Evolutionary conservation across 2,113 vertebrate species (phyloP).

Genomic region (Tetrax tetrax): DNA sequence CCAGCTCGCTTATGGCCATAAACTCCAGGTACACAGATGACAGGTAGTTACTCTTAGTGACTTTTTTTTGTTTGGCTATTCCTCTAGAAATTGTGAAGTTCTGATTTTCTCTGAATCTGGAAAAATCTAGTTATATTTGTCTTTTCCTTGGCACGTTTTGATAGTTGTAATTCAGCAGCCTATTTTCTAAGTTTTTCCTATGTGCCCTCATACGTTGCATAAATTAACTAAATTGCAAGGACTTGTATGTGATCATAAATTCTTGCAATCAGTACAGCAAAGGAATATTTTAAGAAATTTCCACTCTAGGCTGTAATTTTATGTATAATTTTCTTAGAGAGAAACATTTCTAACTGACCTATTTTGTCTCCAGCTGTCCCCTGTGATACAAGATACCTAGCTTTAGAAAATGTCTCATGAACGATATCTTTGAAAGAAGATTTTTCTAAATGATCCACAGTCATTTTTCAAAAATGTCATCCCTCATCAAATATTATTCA

Average conservation of each 20-base stretch:
- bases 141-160: background rate
- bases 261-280: background rate
- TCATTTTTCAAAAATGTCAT: background rate
- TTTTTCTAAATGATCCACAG: background rate
- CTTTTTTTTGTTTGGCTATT: background rate
- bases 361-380: background rate
- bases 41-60: background rate
- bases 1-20: background rate
- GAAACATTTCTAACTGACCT: background rate
- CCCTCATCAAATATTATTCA: background rate
- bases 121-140: background rate
- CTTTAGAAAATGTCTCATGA: background rate
- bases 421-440: background rate
- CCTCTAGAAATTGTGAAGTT: background rate
- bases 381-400: background rate
- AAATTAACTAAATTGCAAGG: constrained; percentile 2
- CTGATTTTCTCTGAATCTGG: background rate
- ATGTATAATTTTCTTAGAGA: background rate
- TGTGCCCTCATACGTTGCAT: background rate
- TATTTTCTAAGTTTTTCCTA: background rate
- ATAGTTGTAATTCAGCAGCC: background rate
- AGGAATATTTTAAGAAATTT: background rate
- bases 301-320: background rate
- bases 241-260: background rate
- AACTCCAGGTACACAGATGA: background rate